phyloP scores from a whole-genome alignment of 2,113 vertebrate genomes.

The Oncorhynchus keta region DNA sequence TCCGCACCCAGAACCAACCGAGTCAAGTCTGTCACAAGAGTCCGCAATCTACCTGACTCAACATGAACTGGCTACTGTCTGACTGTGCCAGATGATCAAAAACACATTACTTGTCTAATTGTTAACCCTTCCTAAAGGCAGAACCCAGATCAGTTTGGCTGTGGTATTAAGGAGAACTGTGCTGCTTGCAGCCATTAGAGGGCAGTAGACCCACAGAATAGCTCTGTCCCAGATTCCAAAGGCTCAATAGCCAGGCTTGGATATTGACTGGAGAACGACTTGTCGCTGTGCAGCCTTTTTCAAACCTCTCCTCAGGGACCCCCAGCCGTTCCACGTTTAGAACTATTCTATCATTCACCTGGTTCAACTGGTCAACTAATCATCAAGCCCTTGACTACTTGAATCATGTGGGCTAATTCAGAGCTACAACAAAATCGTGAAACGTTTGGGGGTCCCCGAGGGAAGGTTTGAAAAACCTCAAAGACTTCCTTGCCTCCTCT shows the following conservation, averaged over 20 bases:
- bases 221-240: background rate
- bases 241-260: background rate
- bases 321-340: too few relatives aligned
- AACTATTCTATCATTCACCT: too few relatives aligned
- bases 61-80: background rate
- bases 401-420: too few relatives aligned
- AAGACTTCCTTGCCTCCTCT: background rate
- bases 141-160: background rate
- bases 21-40: too few relatives aligned
- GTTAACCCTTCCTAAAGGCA: background rate
- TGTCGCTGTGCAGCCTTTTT: too few relatives aligned
- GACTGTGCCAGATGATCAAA: background rate
- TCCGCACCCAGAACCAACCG: too few relatives aligned
- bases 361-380: too few relatives aligned
- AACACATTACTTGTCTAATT: background rate
- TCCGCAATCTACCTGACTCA: background rate
- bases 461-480: background rate
- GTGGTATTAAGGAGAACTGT: background rate
- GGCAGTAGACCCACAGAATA: slow-evolving; percentile 60
- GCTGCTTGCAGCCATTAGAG: slow-evolving; percentile 50
- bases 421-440: too few relatives aligned
- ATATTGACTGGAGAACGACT: background rate
- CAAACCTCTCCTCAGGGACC: too few relatives aligned
- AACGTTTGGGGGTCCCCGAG: too few relatives aligned
- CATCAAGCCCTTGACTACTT: too few relatives aligned